Evolutionary conservation across 2,888 invertebrate genomes (phyloP), one percentile per base, ranked within the genome.

Genomic region (Chironomus tentans): DNA sequence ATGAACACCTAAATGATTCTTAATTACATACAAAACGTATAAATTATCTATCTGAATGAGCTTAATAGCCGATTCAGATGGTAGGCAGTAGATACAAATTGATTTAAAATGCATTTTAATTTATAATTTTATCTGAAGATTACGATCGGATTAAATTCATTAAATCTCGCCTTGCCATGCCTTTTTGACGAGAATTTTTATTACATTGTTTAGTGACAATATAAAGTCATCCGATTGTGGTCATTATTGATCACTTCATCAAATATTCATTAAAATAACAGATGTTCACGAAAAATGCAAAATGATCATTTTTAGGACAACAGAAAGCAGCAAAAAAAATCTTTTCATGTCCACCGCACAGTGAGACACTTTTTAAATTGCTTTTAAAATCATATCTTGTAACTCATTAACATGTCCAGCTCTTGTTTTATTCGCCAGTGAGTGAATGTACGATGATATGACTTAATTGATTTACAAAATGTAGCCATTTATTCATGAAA

Each of bases 91-190:
- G 28, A 50, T 15, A 71, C 50, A 71, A 71, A 50, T 70, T 71
- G 6, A 24, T 50, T 56, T 71, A 71, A 56, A 50, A n/a, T 71
- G 71, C 71, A 71, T 12, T 48, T 47, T 22, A 71, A 71, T 71
- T 71, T 71, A 71, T 15, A 56, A 50, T 18, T 56, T 71, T 22
- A 65, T 71, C 50, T 71, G 71, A 15, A 56, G 56, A 56, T 56
- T 56, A 56, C 56, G 15, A 56, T 56, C 56, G n/a, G 56, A 56
- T 56, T 56, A 38, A 38, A 38, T 2, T 38, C 38, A 38, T 38
- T 38, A 38, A 38, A 38, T 28, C 15, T 50, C 50, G 50, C n/a
- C n/a, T n/a, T 5, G 22, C 22, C 3, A 3, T 24, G 22, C 22
- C 3, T 24, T 24, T 24, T 28, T 56, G n/a, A 56, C 6, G 56